Percentiles rank a stretch among this genome's conserved stretches.
Evolutionary conservation across 30 jellyfish, hydroid and myxozoan genomes (phyloP).

Genomic region (Chrysaora quinquecirrha): DNA sequence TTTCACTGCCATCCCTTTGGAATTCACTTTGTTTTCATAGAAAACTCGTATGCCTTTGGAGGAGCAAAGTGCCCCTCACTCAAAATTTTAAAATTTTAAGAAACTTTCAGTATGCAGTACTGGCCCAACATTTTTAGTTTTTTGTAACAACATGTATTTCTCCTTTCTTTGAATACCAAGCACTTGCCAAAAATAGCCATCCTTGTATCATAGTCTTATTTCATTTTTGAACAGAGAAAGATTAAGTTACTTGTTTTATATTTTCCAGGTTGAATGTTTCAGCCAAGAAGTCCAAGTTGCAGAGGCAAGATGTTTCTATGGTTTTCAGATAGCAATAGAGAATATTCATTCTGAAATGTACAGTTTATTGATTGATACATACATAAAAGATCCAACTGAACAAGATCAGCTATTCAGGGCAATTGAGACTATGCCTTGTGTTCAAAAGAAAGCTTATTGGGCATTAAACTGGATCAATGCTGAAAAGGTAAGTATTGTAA

Average conservation of each 20-base stretch:
- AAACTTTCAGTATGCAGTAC: no score
- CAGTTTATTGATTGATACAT: conserved; percentile 93
- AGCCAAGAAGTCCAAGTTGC: conserved; percentile 95
- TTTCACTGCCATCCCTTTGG: no score
- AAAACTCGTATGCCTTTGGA: no score
- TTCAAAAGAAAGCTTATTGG: conserved; percentile 97
- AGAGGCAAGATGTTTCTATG: conserved; percentile 98
- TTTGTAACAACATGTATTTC: no score
- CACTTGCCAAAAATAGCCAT: neutral
- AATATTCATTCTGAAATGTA: conserved; percentile 98
- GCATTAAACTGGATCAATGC: conserved; percentile 98
- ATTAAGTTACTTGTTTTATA: neutral
- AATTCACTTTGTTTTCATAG: no score
- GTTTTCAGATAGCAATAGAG: conserved; percentile 98
- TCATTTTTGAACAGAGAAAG: neutral
- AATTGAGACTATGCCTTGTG: conserved; percentile 96
- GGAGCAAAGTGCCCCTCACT: no score
- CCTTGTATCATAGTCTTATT: neutral
- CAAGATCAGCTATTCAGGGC: conserved; percentile 87
- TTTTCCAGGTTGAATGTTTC: conserved; percentile 85
- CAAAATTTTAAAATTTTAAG: no score
- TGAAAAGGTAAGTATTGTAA: conserved; percentile 50
- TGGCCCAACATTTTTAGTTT: no score
- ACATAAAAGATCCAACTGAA: conserved; percentile 84
- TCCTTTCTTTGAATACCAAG: no score